Base-by-base conservation (phyloP, 2,797 vertebrate genomes). In the Tapirus indicus region DNA sequence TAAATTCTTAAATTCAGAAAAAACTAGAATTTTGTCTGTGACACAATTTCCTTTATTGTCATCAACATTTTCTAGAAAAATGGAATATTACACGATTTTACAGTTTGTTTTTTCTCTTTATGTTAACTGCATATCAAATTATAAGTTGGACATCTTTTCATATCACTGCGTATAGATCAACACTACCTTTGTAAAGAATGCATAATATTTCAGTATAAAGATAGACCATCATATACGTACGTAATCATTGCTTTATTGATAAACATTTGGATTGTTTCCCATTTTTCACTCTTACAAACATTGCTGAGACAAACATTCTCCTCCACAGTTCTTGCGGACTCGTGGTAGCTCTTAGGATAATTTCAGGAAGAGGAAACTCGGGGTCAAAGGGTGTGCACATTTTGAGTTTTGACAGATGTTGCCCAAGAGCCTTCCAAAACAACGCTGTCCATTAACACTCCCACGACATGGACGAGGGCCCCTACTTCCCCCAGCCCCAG, bases 381-480 rank as follows among this genome's bases (percentile, higher is more conserved):
- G 52, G 41, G 54, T 79, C 80, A n/a, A 56, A 82, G 68, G 4
- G 6, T 5, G 16, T 23, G n/a, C 38, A 74, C 79, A n/a, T 47
- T 32, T 80, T 44, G 32, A 52, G 62, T 56, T 86, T 35, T 38
- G 66, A 32, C 21, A 38, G 64, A 17, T 27, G 60, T n/a, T 84
- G 60, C 52, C 89, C 2, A 38, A 35, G 56, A 4, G 75, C 62
- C 41, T 90, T 71, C 91, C 11, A 4, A 41, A 71, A 38, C 60
- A 54, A 23, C 21, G 18, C 69, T 7, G 10, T 9, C 58, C 1
- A 20, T 4, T 7, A 27, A 32, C 66, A 35, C 38, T 29, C 66
- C 44, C 12, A 1, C 25, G 20, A 29, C 12, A 2, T 0, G 5
- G 1, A 7, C 0, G 0, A 35, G 41, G 1, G 27, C 16, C 9